A percentile compares a stretch with the other conserved stretches of the same genome.
Evolutionary conservation across 2,113 vertebrate species (phyloP).

Genomic region (Chunga burmeisteri): DNA sequence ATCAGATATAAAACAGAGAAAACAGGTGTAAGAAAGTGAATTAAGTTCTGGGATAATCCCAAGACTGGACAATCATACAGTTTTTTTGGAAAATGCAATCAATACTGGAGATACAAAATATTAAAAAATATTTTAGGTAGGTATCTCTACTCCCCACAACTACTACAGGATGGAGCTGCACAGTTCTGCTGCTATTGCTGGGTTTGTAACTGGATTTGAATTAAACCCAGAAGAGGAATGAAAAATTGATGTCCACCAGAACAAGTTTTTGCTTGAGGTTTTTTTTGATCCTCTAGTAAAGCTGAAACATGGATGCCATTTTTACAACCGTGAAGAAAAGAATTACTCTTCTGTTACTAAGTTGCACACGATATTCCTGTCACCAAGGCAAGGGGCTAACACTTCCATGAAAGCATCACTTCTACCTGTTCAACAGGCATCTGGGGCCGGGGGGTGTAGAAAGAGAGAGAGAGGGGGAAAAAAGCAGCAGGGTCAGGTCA

Average conservation of each 20-base stretch:
- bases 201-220: background rate
- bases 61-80: background rate
- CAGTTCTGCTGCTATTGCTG: background rate
- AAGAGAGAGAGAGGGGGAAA: no score
- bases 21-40: background rate
- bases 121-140: background rate
- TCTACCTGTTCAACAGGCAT: background rate
- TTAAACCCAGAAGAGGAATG: background rate
- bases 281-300: accelerated
- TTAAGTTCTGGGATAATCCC: background rate
- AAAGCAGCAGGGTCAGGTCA: background rate
- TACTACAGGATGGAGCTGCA: background rate
- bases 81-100: background rate
- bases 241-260: background rate
- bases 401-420: background rate
- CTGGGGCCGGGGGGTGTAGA: background rate
- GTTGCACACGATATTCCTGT: background rate
- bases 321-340: background rate
- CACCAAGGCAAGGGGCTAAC: background rate
- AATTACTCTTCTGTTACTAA: background rate
- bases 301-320: background rate
- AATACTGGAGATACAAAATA: background rate
- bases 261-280: background rate
- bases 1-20: background rate
- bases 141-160: background rate